Evolutionary conservation across 2,888 invertebrate genomes (phyloP), one percentile per base, ranked within the genome.

Genomic region (Cephus pulcher): DNA sequence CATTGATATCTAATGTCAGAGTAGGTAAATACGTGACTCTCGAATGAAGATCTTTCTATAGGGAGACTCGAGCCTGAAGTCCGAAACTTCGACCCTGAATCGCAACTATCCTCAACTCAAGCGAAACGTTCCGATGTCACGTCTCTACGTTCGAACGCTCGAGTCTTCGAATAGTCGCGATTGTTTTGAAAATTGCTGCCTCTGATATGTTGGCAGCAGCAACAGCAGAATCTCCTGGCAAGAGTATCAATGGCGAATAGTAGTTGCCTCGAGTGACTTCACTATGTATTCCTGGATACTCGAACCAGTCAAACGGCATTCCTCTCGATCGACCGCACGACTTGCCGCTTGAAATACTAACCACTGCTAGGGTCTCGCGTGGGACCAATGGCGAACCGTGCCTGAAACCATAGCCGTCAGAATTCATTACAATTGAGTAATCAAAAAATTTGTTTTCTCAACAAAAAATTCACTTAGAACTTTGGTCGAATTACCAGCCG

Each of bases 231-330:
- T 23, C 23, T 56, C 40, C 6, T 23, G 6, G 40, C 23, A 23
- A 56, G 40, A 56, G 23, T 23, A 23, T 56, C 40, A 56, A 56
- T 56, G 40, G 23, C 23, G 9, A 4, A 23, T 23, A 56, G 9
- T 15, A 15, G 40, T 56, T 56, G 40, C 15, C 40, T 56, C 23
- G 23, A 73, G 69, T 78, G 78, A 78, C 75, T 79, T 79, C 78
- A 75, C 78, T 74, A 40, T 78, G 76, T 76, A 76, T 80, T 74
- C 35, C 34, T 30, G 34, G 34, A 34, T 34, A 69, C 75, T 15
- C 12, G 82, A 88, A 89, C 89, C 88, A 85, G 89, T 89, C 85
- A 76, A 83, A 84, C 87, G 82, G 81, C 89, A 89, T 88, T 88
- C 89, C 84, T 84, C 75, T 71, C 84, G 83, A 84, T 86, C 83